Base-by-base conservation (phyloP, 2,888 invertebrate genomes). In the Trachelus iudaicus region DNA sequence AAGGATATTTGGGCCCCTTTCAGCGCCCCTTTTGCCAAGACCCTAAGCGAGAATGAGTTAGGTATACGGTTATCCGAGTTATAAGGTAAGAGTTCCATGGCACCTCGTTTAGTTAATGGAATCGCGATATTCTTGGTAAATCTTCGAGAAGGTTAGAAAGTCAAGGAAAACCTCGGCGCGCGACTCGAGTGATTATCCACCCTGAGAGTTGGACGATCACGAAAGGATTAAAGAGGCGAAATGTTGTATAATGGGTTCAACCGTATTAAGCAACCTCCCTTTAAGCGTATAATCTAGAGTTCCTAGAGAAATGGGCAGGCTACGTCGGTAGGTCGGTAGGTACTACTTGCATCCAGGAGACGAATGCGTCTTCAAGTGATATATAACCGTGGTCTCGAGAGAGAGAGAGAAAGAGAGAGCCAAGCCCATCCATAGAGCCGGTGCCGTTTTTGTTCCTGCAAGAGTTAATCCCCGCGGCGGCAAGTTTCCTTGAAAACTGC, bases 391-490 rank as follows among this genome's bases (percentile, higher is more conserved):
- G 79, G 77, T 77, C 75, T 69, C 73, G 69, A 79, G 77, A 77
- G n/a, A 35, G 37, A 73, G 75, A 34, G 35, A 12, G 73, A 77
- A 76, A 74, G n/a, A 56, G 37, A 73, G 76, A 76, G 73, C 71
- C 75, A 71, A 56, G 56, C 56, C 23, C 56, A 23, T 30, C n/a
- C 80, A 77, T 79, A 79, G 77, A 77, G 68, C 74, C 80, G 69
- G 80, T 83, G 81, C 79, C 79, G 85, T 89, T 89, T 89, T 89
- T 89, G 86, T 88, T 84, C 83, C 80, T 76, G 83, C 83, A 83
- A 85, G 86, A 88, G 89, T 87, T 90, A 89, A 90, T 89, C 87
- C 87, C 79, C 83, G 84, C 81, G 80, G 77, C 80, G 79, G 81
- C 82, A 84, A 89, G 87, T 87, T 88, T 85, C 84, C 81, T 83